A percentile compares a stretch with the other conserved stretches of the same genome.
These are phyloP conservation scores for Dinomys branickii DNA, from an alignment of 2,113 vertebrate genomes.

Conservation along the genomic window DNA sequence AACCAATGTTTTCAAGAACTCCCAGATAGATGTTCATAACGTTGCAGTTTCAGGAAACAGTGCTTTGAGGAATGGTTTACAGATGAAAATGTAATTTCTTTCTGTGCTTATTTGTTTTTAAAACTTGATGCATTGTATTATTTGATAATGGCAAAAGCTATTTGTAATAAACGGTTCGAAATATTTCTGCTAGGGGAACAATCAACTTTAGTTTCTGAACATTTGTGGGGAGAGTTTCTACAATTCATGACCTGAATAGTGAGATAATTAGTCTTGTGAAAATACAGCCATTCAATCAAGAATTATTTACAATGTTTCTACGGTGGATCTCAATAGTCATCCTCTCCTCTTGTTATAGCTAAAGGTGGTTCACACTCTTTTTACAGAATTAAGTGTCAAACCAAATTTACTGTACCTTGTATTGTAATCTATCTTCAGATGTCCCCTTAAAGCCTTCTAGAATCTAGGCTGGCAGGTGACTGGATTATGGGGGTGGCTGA, in stretches of 20 bases:
- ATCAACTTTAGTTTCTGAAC: not conserved
- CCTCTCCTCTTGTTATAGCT: not conserved
- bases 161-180: not conserved
- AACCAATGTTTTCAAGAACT: not conserved
- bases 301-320: not conserved
- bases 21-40: not conserved
- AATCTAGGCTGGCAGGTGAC: not conserved
- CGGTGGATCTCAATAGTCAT: not conserved
- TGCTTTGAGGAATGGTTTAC: not conserved
- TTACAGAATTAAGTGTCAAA: not conserved
- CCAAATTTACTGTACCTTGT: not conserved
- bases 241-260: not conserved
- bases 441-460: not conserved
- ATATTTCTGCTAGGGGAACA: not conserved
- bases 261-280: constrained; percentile 9
- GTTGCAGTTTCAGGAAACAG: not conserved
- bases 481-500: not conserved
- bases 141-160: not conserved
- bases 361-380: not conserved
- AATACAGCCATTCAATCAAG: not conserved
- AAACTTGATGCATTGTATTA: not conserved
- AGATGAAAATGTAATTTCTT: not conserved
- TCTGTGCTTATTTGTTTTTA: not conserved
- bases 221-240: not conserved
- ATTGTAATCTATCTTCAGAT: not conserved